These are phyloP conservation scores for Eurytoma adleriae DNA, from an alignment of 2,888 invertebrate genomes.

Conservation along the genomic window DNA sequence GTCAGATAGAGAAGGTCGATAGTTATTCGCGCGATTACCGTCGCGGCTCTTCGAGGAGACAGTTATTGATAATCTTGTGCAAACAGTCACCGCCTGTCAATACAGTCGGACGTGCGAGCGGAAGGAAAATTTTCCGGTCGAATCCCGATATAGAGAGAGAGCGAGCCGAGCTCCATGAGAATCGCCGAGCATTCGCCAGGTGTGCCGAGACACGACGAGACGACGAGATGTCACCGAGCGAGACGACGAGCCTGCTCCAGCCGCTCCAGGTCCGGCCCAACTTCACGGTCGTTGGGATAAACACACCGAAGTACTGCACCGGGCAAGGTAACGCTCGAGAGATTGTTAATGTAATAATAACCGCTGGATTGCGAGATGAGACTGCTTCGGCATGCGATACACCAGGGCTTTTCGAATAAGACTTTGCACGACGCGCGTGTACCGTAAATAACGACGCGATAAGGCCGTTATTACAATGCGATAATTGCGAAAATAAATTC, in stretches of 20 bases:
- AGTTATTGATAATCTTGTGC: slow-evolving; percentile 47
- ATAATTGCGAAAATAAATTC: no score
- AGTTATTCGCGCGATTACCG: slow-evolving; percentile 17
- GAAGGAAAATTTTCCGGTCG: slow-evolving; percentile 29
- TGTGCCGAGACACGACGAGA: no score
- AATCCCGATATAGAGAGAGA: background rate
- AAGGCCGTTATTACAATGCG: no score
- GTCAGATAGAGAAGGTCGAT: slow-evolving; percentile 42
- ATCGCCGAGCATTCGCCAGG: background rate
- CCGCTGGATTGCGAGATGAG: no score
- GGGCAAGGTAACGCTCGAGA: slow-evolving; percentile 26
- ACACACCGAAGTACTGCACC: slow-evolving; percentile 9
- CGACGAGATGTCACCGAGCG: slow-evolving; percentile 59
- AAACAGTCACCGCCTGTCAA: slow-evolving; percentile 42
- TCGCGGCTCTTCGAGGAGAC: slow-evolving; percentile 13
- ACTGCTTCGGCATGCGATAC: no score
- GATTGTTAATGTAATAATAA: no score
- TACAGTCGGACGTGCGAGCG: background rate
- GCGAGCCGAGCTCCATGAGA: slow-evolving; percentile 8
- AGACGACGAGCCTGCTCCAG: slow-evolving; percentile 61
- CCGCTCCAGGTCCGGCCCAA: slow-evolving; percentile 56
- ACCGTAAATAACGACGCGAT: no score
- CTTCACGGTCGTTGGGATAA: slow-evolving; percentile 16
- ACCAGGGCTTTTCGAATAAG: no score
- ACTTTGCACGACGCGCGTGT: no score